Conservation (phyloP, 2,113 vertebrate species). For the Notothenia coriiceps region DNA sequence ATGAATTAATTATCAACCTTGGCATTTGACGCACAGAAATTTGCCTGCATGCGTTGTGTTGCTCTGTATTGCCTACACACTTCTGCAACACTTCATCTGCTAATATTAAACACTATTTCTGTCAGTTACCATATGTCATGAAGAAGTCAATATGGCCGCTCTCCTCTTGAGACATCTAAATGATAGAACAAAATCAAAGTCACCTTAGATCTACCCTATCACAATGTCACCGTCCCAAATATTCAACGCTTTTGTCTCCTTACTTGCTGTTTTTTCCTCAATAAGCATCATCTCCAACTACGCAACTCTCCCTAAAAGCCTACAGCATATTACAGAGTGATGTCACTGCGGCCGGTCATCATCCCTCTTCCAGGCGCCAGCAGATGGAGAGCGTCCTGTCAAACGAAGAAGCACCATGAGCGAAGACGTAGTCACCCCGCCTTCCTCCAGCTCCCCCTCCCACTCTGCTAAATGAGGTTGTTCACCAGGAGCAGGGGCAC, state of each 20-base stretch:
- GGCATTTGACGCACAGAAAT: neutral
- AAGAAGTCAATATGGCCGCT: neutral
- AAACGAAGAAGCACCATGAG: slow-evolving; percentile 58
- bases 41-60: neutral
- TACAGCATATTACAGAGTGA: slow-evolving; percentile 57
- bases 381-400: slow-evolving; percentile 58
- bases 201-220: neutral
- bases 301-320: slow-evolving; percentile 44
- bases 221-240: neutral
- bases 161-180: neutral
- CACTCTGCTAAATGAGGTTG: slow-evolving; percentile 1
- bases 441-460: slow-evolving; percentile 8
- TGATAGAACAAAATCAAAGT: neutral
- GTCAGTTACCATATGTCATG: neutral
- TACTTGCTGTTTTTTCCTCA: slow-evolving; percentile 3
- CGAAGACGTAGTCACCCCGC: slow-evolving; percentile 17
- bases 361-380: slow-evolving; percentile 62
- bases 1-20: neutral
- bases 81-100: neutral
- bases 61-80: neutral
- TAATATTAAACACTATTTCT: neutral
- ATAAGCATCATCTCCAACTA: slow-evolving; percentile 18
- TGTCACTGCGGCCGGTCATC: slow-evolving; percentile 62
- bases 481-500: neutral
- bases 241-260: neutral